These are phyloP conservation scores for Chiloscyllium plagiosum DNA, from an alignment of 2,113 vertebrate genomes.

Conservation along the genomic window DNA sequence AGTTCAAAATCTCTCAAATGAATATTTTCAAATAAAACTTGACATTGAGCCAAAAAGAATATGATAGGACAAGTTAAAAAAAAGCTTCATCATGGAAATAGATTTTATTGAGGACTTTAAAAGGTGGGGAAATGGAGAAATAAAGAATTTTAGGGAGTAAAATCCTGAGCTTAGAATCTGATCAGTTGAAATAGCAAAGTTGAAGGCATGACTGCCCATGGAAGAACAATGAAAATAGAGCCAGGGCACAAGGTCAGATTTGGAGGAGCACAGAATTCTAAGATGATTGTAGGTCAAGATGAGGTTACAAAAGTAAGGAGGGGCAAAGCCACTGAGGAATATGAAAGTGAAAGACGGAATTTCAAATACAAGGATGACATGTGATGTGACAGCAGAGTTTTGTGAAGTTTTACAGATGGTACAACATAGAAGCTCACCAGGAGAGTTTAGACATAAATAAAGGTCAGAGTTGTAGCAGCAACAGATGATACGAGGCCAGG, in stretches of 20 bases:
- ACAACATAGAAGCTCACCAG: background rate
- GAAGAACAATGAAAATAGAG: background rate
- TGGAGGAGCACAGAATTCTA: background rate
- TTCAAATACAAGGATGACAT: background rate
- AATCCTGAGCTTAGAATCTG: background rate
- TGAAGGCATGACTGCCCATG: background rate
- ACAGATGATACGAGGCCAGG: background rate
- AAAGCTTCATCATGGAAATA: background rate
- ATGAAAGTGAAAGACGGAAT: background rate
- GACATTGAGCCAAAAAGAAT: background rate
- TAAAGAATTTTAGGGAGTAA: background rate
- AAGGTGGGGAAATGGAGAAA: background rate
- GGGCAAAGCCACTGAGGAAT: background rate
- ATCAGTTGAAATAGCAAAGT: background rate
- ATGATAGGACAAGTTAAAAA: background rate
- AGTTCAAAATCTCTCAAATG: background rate
- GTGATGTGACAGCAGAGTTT: background rate
- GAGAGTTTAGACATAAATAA: background rate
- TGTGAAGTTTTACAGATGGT: too few relatives aligned
- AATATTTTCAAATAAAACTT: background rate
- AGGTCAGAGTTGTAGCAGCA: background rate
- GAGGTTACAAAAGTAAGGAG: background rate
- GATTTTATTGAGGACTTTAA: background rate
- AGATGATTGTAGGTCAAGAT: background rate
- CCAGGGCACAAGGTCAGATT: background rate